Conservation (phyloP, 1,140 invertebrate genomes). For the Diachasmimorpha longicaudata region DNA sequence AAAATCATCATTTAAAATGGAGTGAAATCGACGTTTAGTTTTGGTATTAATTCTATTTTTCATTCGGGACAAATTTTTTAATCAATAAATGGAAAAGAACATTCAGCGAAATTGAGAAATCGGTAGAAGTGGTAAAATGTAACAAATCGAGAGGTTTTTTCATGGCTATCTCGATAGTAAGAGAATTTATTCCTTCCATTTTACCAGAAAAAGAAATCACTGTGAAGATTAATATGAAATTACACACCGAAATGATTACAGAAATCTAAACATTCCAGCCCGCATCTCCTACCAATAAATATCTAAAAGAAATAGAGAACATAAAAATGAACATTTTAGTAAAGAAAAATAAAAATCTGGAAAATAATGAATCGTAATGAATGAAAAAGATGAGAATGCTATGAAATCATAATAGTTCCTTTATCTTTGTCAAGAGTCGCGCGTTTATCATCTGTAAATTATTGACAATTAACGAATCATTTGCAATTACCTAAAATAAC, state of each 20-base stretch:
- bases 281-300: constrained; percentile 26
- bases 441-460: constrained; percentile 56
- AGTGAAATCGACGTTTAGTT: neutral
- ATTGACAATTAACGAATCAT: constrained; percentile 44
- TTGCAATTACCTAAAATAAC: constrained; percentile 44
- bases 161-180: no score
- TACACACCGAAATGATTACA: constrained; percentile 22
- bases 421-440: constrained; percentile 56
- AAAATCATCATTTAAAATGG: constrained; percentile 35
- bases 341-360: neutral
- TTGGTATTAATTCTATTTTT: neutral
- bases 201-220: neutral
- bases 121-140: no score
- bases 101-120: neutral
- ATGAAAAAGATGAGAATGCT: constrained; percentile 23
- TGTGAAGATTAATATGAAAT: constrained; percentile 28
- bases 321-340: neutral
- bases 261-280: constrained; percentile 56
- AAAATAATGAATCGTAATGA: neutral
- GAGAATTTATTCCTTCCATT: neutral
- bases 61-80: no score
- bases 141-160: no score
- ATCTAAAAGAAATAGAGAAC: neutral
- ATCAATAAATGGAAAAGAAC: no score
- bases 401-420: constrained; percentile 59